Evolutionary conservation across 2,888 invertebrate genomes (phyloP).

Genomic region (Drosophila fulvimacula): DNA sequence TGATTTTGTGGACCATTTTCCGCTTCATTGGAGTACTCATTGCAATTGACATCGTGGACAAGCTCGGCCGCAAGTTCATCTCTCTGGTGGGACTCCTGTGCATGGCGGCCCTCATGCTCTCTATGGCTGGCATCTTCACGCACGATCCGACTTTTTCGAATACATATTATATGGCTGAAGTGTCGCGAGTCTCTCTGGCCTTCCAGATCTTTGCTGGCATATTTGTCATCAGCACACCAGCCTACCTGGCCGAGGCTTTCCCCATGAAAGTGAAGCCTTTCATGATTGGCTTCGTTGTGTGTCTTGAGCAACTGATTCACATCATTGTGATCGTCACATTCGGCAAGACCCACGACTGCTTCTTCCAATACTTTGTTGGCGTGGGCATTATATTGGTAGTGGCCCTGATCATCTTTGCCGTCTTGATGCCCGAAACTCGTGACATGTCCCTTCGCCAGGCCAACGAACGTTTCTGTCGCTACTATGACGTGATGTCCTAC

Average conservation of each 20-base stretch:
- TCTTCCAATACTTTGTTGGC: constrained; percentile 58
- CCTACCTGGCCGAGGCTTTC: constrained; percentile 79
- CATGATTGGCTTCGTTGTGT: constrained; percentile 63
- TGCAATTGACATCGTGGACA: constrained; percentile 60
- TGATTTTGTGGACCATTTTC: constrained; percentile 60
- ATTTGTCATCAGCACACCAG: constrained; percentile 66
- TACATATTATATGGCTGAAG: constrained; percentile 57
- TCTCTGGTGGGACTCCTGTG: constrained; percentile 64
- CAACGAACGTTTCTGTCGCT: constrained; percentile 53
- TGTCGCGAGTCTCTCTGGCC: constrained; percentile 58
- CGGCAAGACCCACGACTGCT: not conserved
- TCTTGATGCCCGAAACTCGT: constrained; percentile 65
- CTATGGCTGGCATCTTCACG: constrained; percentile 61
- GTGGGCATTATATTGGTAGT: constrained; percentile 64
- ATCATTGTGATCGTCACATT: constrained; percentile 65
- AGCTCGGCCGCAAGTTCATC: constrained; percentile 65
- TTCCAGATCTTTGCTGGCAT: constrained; percentile 76
- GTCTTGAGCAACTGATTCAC: constrained; percentile 72
- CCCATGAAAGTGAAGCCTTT: constrained; percentile 74
- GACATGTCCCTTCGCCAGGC: constrained; percentile 61
- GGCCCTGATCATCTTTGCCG: constrained; percentile 47
- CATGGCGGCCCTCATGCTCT: constrained; percentile 68
- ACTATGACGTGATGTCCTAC: constrained; percentile 61
- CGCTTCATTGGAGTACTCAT: constrained; percentile 68
- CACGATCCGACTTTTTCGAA: constrained; percentile 24